phyloP scores from a whole-genome alignment of 2,113 vertebrate species.

The Clarias gariepinus region DNA sequence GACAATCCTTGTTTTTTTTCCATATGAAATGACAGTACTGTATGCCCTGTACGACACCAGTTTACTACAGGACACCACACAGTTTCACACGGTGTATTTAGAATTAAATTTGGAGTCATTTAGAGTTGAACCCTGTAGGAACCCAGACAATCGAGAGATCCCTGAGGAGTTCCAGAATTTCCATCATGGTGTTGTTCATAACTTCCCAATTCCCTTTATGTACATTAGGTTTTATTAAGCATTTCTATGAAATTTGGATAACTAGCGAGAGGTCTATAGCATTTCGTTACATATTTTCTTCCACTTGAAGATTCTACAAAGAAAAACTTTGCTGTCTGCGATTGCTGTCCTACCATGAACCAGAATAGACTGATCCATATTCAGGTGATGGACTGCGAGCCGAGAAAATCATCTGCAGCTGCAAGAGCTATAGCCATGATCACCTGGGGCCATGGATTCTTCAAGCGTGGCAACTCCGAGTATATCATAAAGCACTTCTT shows the following conservation, averaged over 20 bases:
- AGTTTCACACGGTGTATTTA: neutral
- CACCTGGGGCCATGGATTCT: constrained; percentile 34
- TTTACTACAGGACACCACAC: neutral
- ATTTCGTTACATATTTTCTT: neutral
- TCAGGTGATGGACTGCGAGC: constrained; percentile 11
- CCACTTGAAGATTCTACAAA: neutral
- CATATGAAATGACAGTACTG: neutral
- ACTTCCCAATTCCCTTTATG: neutral
- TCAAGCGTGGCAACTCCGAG: constrained; percentile 23
- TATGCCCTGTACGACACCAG: neutral
- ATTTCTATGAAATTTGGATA: neutral
- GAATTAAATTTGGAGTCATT: neutral
- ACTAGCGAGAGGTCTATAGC: neutral
- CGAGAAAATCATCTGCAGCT: constrained; percentile 36
- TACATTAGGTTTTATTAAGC: neutral
- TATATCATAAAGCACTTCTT: constrained; percentile 36
- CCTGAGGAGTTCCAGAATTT: neutral
- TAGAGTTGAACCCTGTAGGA: neutral
- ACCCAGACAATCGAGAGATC: neutral
- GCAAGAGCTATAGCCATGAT: constrained; percentile 14
- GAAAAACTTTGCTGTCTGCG: neutral
- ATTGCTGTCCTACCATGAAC: constrained; percentile 1
- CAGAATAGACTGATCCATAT: constrained; percentile 29
- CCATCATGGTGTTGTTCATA: neutral
- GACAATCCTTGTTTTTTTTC: neutral